Base-by-base conservation (phyloP, 92 coral and sea anemone species). In the Parazoanthus darwini region DNA sequence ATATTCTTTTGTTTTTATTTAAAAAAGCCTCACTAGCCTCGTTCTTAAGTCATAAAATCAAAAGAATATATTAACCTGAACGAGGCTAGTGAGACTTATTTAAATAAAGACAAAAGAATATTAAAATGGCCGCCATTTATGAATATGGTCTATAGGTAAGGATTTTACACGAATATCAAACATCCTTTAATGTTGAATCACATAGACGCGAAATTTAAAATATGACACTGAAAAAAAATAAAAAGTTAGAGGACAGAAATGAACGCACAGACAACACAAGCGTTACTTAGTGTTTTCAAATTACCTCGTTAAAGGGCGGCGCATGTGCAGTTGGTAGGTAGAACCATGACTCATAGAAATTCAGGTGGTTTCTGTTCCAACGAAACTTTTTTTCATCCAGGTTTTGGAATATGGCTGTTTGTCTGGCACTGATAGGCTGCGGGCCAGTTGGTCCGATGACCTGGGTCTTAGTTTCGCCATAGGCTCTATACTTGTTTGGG, bases 331-430 rank as follows among this genome's bases (percentile, higher is more conserved):
- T 22, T 71, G 87, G 87, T 2, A 84, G 87, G 14, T 84, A 84
- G 29, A 68, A 84, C 78, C 79, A 68, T 43, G 87, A 84, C 54
- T 84, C 79, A 42, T 13, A 46, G 79, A 84, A 84, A 29, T 84
- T 84, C 78, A 23, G 78, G 48, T 72, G 66, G 25, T 84, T 84
- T 68, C 13, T 71, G 67, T 84, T 50, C 35, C 1, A 71, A 72
- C 87, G 87, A 23, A 51, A 29, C 25, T 84, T 84, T 16, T 20
- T 33, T 20, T 46, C 87, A 36, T 46, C 67, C 79, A 44, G 6
- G 46, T 48, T 84, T 46, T 71, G 87, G 18, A 84, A 84, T 42
- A 42, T 15, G 15, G 29, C 48, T 50, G 78, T 70, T 48, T 84
- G 67, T 71, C 78, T 44, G 0, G 66, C 79, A 36, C 9, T n/a